Conservation (phyloP, 2,888 invertebrate genomes). For the Petrolisthes manimaculis region DNA sequence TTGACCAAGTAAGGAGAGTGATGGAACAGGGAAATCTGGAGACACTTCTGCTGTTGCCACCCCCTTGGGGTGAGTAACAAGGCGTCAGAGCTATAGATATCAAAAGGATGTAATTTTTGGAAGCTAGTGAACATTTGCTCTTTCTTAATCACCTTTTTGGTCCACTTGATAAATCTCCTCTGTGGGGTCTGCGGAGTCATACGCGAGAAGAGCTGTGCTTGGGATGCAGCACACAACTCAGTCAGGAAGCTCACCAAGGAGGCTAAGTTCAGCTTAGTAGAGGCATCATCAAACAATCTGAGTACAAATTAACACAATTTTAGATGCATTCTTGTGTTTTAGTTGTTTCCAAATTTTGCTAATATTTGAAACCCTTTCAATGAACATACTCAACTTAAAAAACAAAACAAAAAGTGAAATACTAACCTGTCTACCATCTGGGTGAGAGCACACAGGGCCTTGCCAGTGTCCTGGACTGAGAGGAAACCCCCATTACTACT, state of each 20-base stretch:
- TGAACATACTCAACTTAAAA: neutral
- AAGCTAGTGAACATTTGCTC: neutral
- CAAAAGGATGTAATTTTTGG: neutral
- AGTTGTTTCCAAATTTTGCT: neutral
- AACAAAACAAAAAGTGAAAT: neutral
- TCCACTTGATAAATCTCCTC: slow-evolving; percentile 34
- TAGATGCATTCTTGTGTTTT: neutral
- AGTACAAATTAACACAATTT: neutral
- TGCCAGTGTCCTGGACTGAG: slow-evolving; percentile 81
- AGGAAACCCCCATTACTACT: slow-evolving; percentile 73
- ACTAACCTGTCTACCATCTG: slow-evolving; percentile 83
- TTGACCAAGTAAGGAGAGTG: neutral
- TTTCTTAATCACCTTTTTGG: slow-evolving; percentile 40
- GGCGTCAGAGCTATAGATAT: neutral
- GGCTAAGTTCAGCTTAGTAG: slow-evolving; percentile 86
- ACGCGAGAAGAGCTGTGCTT: slow-evolving; percentile 77
- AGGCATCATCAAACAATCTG: slow-evolving; percentile 88
- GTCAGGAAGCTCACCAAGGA: slow-evolving; percentile 86
- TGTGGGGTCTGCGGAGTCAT: slow-evolving; percentile 41
- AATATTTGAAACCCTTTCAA: neutral
- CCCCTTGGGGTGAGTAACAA: neutral
- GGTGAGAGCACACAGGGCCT: slow-evolving; percentile 89
- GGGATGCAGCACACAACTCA: slow-evolving; percentile 87
- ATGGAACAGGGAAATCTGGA: neutral
- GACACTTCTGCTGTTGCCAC: no score